phyloP scores from a whole-genome alignment of 2,888 invertebrate species.

The Metalampra italica region DNA sequence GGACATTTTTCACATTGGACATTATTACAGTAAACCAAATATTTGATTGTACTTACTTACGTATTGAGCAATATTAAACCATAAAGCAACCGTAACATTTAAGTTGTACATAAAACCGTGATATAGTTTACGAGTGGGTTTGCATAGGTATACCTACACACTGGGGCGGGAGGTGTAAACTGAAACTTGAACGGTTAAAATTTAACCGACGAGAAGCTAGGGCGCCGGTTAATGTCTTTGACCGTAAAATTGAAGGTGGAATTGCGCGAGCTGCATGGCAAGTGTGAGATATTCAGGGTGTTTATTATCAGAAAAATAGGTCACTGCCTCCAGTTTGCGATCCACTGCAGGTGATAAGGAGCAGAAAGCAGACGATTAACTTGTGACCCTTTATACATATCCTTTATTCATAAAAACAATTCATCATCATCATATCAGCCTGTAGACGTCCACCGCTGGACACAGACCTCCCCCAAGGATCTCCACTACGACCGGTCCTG shows the following conservation, averaged over 20 bases:
- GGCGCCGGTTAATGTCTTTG: conserved; percentile 4
- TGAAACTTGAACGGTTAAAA: conserved; percentile 34
- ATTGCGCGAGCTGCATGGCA: background rate
- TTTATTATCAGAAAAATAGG: background rate
- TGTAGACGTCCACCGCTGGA: too few relatives aligned
- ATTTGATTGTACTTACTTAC: background rate
- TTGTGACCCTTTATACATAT: too few relatives aligned
- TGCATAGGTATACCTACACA: conserved; percentile 8
- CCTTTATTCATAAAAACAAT: too few relatives aligned
- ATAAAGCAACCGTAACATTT: background rate
- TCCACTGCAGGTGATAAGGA: too few relatives aligned
- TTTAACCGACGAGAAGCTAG: conserved; percentile 24
- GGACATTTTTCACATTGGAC: too few relatives aligned
- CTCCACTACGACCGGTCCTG: too few relatives aligned
- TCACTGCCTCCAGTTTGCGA: too few relatives aligned
- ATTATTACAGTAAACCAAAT: too few relatives aligned
- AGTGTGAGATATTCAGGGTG: background rate
- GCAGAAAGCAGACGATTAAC: too few relatives aligned
- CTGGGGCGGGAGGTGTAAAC: conserved; percentile 12
- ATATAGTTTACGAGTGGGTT: conserved; percentile 14
- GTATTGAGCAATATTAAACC: background rate
- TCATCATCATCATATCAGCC: too few relatives aligned
- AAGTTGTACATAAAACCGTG: conserved; percentile 5
- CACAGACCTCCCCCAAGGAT: too few relatives aligned
- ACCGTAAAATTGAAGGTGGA: conserved; percentile 12